phyloP scores from a whole-genome alignment of 2,888 invertebrate species.

The Acrobasis suavella region DNA sequence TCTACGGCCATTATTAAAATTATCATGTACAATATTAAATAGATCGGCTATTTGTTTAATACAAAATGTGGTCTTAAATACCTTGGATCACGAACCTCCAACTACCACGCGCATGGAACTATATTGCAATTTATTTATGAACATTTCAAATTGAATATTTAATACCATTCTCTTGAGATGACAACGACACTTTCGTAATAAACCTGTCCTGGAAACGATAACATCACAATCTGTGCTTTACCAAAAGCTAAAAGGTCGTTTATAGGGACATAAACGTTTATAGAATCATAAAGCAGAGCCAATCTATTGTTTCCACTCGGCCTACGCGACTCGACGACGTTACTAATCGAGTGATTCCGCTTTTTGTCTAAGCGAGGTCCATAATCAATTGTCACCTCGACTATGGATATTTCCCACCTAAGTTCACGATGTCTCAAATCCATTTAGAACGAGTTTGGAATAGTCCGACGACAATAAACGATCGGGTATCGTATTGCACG shows the following conservation, averaged over 20 bases:
- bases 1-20: constrained; percentile 47
- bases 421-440: constrained; percentile 64
- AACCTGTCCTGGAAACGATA: constrained; percentile 69
- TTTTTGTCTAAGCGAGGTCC: constrained; percentile 72
- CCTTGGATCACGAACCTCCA: constrained; percentile 11
- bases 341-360: constrained; percentile 77
- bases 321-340: constrained; percentile 73
- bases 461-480: constrained; percentile 68
- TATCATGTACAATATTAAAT: constrained; percentile 17
- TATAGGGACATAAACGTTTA: constrained; percentile 79
- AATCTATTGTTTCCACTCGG: constrained; percentile 75
- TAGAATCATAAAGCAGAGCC: constrained; percentile 79
- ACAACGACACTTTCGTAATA: constrained; percentile 66
- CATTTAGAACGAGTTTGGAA: constrained; percentile 74
- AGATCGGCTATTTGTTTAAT: constrained; percentile 17
- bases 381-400: constrained; percentile 79
- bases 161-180: constrained; percentile 52
- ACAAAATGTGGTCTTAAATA: constrained; percentile 6
- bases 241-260: constrained; percentile 77
- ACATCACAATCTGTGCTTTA: constrained; percentile 69
- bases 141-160: constrained; percentile 13
- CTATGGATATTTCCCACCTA: constrained; percentile 69
- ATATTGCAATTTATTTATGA: background rate
- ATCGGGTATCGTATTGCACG: constrained; percentile 77
- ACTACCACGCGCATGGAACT: constrained; percentile 4